Conservation (phyloP, 2,888 invertebrate species). For the Meghimatium bilineatum region DNA sequence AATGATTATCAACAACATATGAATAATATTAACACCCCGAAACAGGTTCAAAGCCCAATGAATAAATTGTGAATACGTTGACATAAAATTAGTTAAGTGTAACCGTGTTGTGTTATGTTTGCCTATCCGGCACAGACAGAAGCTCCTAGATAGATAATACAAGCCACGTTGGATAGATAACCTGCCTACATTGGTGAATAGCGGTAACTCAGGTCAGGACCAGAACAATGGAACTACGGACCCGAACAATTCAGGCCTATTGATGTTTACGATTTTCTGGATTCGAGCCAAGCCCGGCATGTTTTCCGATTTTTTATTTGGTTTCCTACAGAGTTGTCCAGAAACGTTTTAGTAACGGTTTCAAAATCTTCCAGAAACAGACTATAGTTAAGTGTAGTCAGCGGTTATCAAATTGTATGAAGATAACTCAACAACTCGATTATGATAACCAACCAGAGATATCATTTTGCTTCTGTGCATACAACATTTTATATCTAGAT, state of each 20-base stretch:
- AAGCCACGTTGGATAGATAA: not conserved
- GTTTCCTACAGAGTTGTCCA: not conserved
- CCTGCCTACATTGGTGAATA: not conserved
- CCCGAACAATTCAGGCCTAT: not conserved
- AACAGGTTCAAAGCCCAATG: not conserved
- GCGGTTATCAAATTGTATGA: too few relatives aligned
- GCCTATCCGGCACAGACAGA: not conserved
- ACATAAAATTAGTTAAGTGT: not conserved
- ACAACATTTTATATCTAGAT: too few relatives aligned
- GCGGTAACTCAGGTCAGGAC: not conserved
- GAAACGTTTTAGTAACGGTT: not conserved
- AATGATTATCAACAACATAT: too few relatives aligned
- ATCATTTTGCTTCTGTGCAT: too few relatives aligned
- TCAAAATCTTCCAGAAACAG: constrained; percentile 37
- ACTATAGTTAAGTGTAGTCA: constrained; percentile 29
- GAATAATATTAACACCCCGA: too few relatives aligned
- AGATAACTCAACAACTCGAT: too few relatives aligned
- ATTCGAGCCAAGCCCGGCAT: not conserved
- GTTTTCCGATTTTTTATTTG: not conserved
- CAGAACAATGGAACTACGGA: not conserved
- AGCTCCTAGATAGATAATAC: not conserved
- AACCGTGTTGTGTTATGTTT: too few relatives aligned
- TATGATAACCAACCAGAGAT: too few relatives aligned
- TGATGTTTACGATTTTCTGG: not conserved
- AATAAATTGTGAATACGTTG: not conserved